Conservation (phyloP, 2,888 invertebrate species). For the Sylvicola fuscatus region DNA sequence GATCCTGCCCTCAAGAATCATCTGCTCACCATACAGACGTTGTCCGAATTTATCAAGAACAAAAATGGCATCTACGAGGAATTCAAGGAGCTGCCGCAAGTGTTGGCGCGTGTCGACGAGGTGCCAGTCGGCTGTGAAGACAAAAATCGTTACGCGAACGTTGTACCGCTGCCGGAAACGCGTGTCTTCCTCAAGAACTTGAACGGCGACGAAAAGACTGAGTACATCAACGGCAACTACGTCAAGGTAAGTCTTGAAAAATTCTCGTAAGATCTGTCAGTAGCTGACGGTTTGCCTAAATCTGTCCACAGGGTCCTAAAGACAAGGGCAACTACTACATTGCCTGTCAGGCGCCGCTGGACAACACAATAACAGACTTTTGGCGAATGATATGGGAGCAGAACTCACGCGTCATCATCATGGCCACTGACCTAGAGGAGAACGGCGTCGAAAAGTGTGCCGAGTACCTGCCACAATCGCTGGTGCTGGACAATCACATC, state of each 20-base stretch:
- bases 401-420: constrained; percentile 67
- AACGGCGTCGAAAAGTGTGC: constrained; percentile 79
- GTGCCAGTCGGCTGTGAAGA: constrained; percentile 72
- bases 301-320: constrained; percentile 80
- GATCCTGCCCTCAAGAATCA: constrained; percentile 53
- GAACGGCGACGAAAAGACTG: constrained; percentile 55
- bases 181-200: constrained; percentile 54
- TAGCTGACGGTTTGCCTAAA: too few relatives aligned
- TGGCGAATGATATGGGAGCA: constrained; percentile 97
- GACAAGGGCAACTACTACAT: constrained; percentile 71
- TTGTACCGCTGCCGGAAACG: constrained; percentile 83
- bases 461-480: constrained; percentile 80
- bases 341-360: constrained; percentile 76
- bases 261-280: constrained; percentile 2
- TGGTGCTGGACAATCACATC: constrained; percentile 73
- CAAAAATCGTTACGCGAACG: constrained; percentile 85
- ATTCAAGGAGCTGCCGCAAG: constrained; percentile 61
- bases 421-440: constrained; percentile 78
- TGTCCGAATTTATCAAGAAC: constrained; percentile 53
- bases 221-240: constrained; percentile 89
- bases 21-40: constrained; percentile 54
- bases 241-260: constrained; percentile 45
- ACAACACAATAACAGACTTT: constrained; percentile 69
- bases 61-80: constrained; percentile 56
- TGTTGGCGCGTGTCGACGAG: constrained; percentile 58